Base-by-base conservation (phyloP, 2,113 vertebrate genomes). In the Barbus barbus region DNA sequence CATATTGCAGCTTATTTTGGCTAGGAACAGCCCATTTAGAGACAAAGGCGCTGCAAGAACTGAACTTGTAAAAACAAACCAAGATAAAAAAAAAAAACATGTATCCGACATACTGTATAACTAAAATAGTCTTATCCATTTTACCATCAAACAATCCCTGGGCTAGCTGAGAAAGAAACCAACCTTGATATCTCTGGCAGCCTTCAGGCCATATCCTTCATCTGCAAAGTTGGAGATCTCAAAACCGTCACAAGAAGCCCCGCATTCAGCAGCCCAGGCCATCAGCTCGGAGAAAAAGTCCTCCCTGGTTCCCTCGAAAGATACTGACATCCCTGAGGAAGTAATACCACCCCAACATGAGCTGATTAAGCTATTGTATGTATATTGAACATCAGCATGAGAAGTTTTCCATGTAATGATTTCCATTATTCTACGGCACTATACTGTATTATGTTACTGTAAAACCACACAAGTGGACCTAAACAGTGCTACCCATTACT, bases 141-240 rank as follows among this genome's bases (percentile, higher is more conserved):
- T 11, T 33, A 12, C 20, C 53, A 31, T 63, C 60, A 83, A 11
- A 60, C 2, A 36, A 14, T 13, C 9, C 22, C 18, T 7, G 11
- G 16, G 8, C 24, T 12, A 5, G 24, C 0, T 14, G 61, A 71
- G 18, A n/a, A 22, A 26, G 14, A 82, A 72, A 92, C 87, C 72
- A 87, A 97, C 98, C 96, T 99, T 99, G 91, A 99, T 97, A 74
- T 98, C 96, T 91, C 93, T 95, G 72, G 96, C 96, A 86, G 98
- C 97, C 89, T 93, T 95, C 90, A 99, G 93, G 75, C 98, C 98
- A 31, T 95, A 99, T 83, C 98, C 98, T 84, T 99, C 97, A 9
- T 94, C 92, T 85, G 96, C 95, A 91, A 99, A 99, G 90, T 96
- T 91, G 73, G 92, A 91, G 86, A 98, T 94, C 86, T 96, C 95